Percentiles rank a stretch among this genome's conserved stretches.
Conservation (phyloP, 1,140 invertebrate genomes). For the Sinonovacula constricta region DNA sequence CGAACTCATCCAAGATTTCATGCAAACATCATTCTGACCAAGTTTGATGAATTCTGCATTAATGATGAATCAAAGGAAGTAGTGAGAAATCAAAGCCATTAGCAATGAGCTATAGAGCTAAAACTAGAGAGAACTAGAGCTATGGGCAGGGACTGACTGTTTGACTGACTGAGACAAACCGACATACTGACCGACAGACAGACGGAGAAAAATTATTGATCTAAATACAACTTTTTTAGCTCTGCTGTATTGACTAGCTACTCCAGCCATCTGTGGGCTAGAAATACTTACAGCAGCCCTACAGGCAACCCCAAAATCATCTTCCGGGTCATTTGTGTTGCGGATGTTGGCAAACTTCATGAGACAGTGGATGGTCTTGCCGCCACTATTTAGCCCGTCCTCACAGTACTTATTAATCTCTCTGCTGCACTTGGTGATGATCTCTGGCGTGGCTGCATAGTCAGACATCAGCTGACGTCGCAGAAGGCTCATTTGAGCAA, state of each 20-base stretch:
- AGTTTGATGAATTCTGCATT: too few species aligned
- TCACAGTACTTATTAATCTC: conserved; percentile 85
- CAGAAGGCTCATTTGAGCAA: conserved; percentile 92
- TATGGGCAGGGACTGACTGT: neutral
- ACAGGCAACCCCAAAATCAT: conserved; percentile 54
- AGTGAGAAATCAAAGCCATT: conserved; percentile 89
- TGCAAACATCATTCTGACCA: too few species aligned
- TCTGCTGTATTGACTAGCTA: neutral
- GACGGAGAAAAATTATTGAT: neutral
- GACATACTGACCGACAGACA: too few species aligned
- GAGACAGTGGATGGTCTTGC: conserved; percentile 96
- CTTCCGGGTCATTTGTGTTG: conserved; percentile 2
- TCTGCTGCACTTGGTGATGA: conserved; percentile 89
- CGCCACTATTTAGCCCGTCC: conserved; percentile 86
- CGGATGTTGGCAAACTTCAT: conserved; percentile 83
- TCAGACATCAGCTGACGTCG: conserved; percentile 94
- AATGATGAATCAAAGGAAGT: too few species aligned
- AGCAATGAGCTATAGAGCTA: neutral
- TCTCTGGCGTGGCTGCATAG: conserved; percentile 93
- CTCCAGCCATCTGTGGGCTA: too few species aligned
- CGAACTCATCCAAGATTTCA: too few species aligned
- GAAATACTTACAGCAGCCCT: conserved; percentile 55
- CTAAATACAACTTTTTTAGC: neutral
- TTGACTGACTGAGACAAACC: neutral
- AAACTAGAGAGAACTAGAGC: too few species aligned